These are phyloP conservation scores for Rhingia rostrata DNA, from an alignment of 2,888 invertebrate genomes.

Conservation along the genomic window DNA sequence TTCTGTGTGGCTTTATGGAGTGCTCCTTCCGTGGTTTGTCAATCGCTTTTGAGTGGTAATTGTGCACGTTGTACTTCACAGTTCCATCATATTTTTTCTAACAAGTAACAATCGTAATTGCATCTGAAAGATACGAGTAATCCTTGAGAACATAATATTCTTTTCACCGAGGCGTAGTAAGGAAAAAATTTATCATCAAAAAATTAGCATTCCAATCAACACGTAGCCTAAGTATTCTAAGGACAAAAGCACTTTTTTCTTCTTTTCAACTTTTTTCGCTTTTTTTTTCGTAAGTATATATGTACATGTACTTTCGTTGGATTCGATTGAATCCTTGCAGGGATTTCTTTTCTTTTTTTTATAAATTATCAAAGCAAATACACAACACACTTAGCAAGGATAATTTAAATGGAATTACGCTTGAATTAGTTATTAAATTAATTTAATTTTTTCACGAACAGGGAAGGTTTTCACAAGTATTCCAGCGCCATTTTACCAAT, in stretches of 20 bases:
- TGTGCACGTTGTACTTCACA: conserved; percentile 61
- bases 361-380: not conserved
- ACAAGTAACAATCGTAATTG: conserved; percentile 60
- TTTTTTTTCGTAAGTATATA: conserved; percentile 3
- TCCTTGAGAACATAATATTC: conserved; percentile 32
- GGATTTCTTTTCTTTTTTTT: not conserved
- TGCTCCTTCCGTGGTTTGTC: conserved; percentile 67
- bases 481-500: conserved; percentile 72
- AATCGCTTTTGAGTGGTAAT: conserved; percentile 65
- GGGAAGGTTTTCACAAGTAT: conserved; percentile 67
- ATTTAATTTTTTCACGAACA: conserved; percentile 55
- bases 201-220: conserved; percentile 63
- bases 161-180: conserved; percentile 18
- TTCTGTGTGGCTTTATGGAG: conserved; percentile 66
- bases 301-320: conserved; percentile 13
- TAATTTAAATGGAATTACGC: not conserved
- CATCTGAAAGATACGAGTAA: conserved; percentile 65
- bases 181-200: conserved; percentile 22
- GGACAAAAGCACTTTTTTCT: conserved; percentile 62
- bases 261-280: conserved; percentile 31
- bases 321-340: conserved; percentile 6
- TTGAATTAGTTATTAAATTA: conserved; percentile 20
- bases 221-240: conserved; percentile 62
- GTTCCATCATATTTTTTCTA: conserved; percentile 61
- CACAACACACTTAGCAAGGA: conserved; percentile 17